Evolutionary conservation across 2,797 vertebrate species (phyloP).

Genomic region (Columba guinea): DNA sequence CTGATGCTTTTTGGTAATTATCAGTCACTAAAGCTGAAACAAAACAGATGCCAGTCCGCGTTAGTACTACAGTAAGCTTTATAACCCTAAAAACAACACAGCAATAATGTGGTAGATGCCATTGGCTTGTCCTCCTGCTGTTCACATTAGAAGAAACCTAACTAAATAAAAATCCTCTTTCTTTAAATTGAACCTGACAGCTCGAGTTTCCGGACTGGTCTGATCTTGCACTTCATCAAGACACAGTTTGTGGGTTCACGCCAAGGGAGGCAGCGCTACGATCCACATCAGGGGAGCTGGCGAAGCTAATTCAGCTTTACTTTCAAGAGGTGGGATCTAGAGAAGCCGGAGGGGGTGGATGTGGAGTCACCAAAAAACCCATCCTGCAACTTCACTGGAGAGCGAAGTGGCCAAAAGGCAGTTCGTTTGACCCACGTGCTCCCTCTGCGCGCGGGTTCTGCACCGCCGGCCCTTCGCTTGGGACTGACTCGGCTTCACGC

Average conservation of each 20-base stretch:
- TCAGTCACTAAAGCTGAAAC: constrained; percentile 27
- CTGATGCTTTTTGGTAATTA: not conserved
- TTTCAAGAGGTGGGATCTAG: not conserved
- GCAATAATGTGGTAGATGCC: constrained; percentile 6
- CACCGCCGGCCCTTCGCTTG: not conserved
- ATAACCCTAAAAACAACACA: constrained; percentile 37
- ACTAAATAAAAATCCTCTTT: constrained; percentile 29
- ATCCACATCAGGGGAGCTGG: accelerated
- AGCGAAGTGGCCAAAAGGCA: not conserved
- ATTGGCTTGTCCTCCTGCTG: not conserved
- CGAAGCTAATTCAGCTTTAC: not conserved
- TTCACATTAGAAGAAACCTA: constrained; percentile 13
- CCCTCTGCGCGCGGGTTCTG: not conserved
- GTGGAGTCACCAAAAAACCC: not conserved
- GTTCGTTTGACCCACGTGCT: accelerated
- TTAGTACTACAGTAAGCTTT: constrained; percentile 34
- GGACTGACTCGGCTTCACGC: not conserved
- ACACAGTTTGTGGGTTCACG: not conserved
- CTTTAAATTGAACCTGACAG: constrained; percentile 52
- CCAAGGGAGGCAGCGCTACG: not conserved
- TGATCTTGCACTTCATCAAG: not conserved
- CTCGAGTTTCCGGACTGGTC: not conserved
- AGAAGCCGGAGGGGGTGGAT: not conserved
- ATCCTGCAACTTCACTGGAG: not conserved
- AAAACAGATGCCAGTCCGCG: constrained; percentile 40